Evolutionary conservation across 1,140 invertebrate species (phyloP).

Genomic region (Drosophila truncata): DNA sequence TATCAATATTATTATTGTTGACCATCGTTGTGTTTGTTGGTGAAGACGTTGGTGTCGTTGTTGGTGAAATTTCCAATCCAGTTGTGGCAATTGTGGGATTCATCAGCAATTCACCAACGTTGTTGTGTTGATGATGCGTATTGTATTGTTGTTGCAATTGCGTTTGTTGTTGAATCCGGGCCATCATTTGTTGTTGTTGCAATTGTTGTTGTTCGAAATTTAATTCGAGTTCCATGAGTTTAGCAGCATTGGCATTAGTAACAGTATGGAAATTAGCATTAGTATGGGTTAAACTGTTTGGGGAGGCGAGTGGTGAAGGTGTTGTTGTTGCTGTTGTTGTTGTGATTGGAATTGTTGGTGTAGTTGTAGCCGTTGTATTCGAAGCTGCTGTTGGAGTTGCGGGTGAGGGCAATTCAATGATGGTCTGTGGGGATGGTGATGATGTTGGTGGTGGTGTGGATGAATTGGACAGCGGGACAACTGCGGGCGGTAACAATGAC

Average conservation of each 20-base stretch:
- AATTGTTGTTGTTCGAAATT: conserved; percentile 57
- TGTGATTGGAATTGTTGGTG: conserved; percentile 31
- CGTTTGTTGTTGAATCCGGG: conserved; percentile 80
- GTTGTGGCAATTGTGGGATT: conserved; percentile 33
- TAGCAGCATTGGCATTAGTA: conserved; percentile 78
- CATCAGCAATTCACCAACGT: conserved; percentile 50
- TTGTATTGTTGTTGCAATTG: conserved; percentile 83
- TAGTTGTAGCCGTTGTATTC: conserved; percentile 32
- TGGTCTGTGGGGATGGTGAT: conserved; percentile 47
- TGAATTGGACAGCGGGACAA: conserved; percentile 68
- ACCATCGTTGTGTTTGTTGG: conserved; percentile 47
- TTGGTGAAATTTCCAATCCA: conserved; percentile 33
- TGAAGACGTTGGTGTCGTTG: conserved; percentile 50
- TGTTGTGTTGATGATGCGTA: conserved; percentile 61
- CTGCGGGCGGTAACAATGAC: conserved; percentile 79
- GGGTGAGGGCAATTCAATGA: conserved; percentile 47
- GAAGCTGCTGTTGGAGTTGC: conserved; percentile 25
- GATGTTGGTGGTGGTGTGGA: conserved; percentile 53
- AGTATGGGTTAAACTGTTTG: conserved; percentile 78
- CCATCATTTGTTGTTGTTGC: conserved; percentile 81
- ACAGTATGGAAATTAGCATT: conserved; percentile 81
- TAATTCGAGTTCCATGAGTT: conserved; percentile 53
- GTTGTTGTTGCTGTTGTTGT: conserved; percentile 36
- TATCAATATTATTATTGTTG: conserved; percentile 55
- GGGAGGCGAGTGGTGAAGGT: conserved; percentile 46